Percentiles rank a stretch among this genome's conserved stretches.
Evolutionary conservation across 1,140 invertebrate genomes (phyloP).

Genomic region (Lepidostoma basale): DNA sequence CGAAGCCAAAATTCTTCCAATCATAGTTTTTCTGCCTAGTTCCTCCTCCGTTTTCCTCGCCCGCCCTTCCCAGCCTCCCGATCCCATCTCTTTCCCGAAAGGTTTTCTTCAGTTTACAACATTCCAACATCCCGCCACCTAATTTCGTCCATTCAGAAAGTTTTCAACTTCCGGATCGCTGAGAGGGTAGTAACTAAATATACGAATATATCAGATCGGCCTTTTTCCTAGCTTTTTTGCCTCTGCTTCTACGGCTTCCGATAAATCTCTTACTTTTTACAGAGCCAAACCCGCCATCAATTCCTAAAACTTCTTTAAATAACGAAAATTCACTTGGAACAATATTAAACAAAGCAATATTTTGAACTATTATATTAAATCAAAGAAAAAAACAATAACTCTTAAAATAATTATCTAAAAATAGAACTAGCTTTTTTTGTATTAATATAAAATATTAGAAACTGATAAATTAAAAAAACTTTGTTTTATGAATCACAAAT

Average conservation of each 20-base stretch:
- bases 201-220: constrained; percentile 36
- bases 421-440: too few relatives aligned
- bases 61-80: background rate
- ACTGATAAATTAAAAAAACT: too few relatives aligned
- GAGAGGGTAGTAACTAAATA: constrained; percentile 35
- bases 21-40: constrained; percentile 7
- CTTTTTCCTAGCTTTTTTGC: constrained; percentile 35
- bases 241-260: background rate
- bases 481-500: too few relatives aligned
- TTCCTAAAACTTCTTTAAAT: too few relatives aligned
- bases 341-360: too few relatives aligned
- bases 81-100: background rate
- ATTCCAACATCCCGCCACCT: constrained; percentile 34
- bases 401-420: too few relatives aligned
- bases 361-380: too few relatives aligned
- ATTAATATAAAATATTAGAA: too few relatives aligned
- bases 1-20: background rate
- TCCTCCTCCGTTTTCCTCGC: background rate
- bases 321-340: too few relatives aligned
- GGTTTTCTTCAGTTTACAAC: constrained; percentile 21
- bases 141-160: constrained; percentile 43
- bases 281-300: too few relatives aligned
- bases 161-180: constrained; percentile 38
- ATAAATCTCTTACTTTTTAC: background rate
- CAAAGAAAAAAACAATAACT: too few relatives aligned